Percentiles rank a stretch among this genome's conserved stretches.
phyloP scores from a whole-genome alignment of 2,113 vertebrate species.

The Mustela lutreola region DNA sequence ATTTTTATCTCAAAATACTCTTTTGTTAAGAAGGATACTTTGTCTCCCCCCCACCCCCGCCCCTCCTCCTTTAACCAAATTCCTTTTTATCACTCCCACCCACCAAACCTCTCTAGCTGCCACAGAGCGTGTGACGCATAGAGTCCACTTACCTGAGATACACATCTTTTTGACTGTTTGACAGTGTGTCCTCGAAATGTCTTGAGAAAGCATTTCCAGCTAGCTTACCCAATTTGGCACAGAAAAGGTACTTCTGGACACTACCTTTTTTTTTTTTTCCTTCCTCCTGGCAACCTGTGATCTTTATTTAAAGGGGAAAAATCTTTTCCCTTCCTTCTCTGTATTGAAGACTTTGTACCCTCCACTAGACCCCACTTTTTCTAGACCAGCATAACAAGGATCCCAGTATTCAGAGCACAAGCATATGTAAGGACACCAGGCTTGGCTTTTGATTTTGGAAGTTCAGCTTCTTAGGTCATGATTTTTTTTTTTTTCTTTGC shows the following conservation, averaged over 20 bases:
- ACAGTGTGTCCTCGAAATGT: not conserved
- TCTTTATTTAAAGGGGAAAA: constrained; percentile 45
- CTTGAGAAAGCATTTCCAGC: not conserved
- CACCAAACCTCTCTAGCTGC: not conserved
- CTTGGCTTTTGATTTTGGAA: constrained; percentile 33
- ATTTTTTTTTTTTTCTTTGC: not conserved
- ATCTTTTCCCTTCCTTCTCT: not conserved
- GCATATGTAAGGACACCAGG: not conserved
- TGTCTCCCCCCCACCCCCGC: not conserved
- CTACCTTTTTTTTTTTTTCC: not conserved
- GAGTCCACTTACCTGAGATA: not conserved
- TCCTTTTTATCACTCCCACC: not conserved
- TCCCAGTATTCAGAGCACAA: not conserved
- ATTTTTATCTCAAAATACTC: constrained; percentile 88
- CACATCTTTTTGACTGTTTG: not conserved
- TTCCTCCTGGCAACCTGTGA: not conserved
- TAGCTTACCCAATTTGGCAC: not conserved
- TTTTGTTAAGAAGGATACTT: constrained; percentile 84
- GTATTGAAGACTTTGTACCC: not conserved
- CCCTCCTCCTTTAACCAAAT: not conserved
- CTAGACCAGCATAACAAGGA: not conserved
- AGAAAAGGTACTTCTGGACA: constrained; percentile 31
- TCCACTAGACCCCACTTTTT: not conserved
- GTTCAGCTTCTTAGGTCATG: not conserved
- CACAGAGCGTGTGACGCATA: not conserved